Evolutionary conservation across 2,888 invertebrate species (phyloP).

Genomic region (Thereva unica): DNA sequence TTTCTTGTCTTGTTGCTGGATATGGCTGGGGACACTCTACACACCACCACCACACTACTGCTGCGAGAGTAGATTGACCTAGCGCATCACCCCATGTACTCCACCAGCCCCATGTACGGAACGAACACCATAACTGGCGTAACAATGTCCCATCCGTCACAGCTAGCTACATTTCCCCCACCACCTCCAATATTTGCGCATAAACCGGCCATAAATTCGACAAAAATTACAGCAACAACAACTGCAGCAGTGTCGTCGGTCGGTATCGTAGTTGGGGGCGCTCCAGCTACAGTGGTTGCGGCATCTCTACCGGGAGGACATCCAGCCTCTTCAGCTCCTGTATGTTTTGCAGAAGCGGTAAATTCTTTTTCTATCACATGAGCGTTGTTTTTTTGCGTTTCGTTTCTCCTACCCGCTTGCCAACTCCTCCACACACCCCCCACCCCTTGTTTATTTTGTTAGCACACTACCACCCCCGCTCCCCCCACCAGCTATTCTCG

Average conservation of each 20-base stretch:
- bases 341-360: slow-evolving; percentile 54
- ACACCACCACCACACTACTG: neutral
- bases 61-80: slow-evolving; percentile 53
- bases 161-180: slow-evolving; percentile 57
- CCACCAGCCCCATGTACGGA: slow-evolving; percentile 57
- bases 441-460: slow-evolving; percentile 1
- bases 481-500: neutral
- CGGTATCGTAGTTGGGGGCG: slow-evolving; percentile 13
- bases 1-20: slow-evolving; percentile 17
- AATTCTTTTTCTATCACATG: slow-evolving; percentile 48
- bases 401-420: slow-evolving; percentile 27
- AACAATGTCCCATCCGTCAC: slow-evolving; percentile 59
- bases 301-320: slow-evolving; percentile 30
- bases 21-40: slow-evolving; percentile 9
- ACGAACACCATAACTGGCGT: slow-evolving; percentile 56
- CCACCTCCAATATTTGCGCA: slow-evolving; percentile 55
- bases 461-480: neutral
- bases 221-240: slow-evolving; percentile 49
- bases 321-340: slow-evolving; percentile 35
- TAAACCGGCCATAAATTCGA: slow-evolving; percentile 44
- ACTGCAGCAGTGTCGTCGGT: slow-evolving; percentile 9
- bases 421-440: too few relatives aligned
- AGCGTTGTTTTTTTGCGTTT: slow-evolving; percentile 40
- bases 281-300: slow-evolving; percentile 5
- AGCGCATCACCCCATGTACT: slow-evolving; percentile 58